Conservation (phyloP, 2,888 invertebrate genomes). For the Hypsopygia costalis region DNA sequence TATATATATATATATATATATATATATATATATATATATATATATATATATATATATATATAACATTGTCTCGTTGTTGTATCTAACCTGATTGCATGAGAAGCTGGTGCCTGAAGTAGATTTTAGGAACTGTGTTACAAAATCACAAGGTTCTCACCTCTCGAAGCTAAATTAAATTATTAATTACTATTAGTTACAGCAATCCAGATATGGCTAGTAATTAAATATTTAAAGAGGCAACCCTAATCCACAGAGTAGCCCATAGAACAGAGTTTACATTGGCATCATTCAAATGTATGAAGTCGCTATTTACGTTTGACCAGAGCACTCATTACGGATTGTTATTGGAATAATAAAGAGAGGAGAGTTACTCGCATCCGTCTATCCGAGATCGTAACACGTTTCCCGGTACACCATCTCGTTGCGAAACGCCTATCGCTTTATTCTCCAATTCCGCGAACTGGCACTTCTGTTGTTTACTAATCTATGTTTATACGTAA, state of each 20-base stretch:
- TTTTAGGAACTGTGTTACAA: no score
- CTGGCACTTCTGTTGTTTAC: slow-evolving; percentile 73
- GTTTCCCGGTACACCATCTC: slow-evolving; percentile 58
- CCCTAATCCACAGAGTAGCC: slow-evolving; percentile 63
- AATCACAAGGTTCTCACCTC: no score
- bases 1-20: no score
- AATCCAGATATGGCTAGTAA: background rate
- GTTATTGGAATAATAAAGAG: slow-evolving; percentile 81
- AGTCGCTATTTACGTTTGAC: slow-evolving; percentile 79
- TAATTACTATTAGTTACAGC: no score
- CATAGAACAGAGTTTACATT: slow-evolving; percentile 71
- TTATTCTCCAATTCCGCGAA: slow-evolving; percentile 71
- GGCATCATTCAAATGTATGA: slow-evolving; percentile 78
- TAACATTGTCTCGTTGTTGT: no score
- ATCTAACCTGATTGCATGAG: no score
- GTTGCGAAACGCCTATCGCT: slow-evolving; percentile 71
- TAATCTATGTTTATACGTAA: slow-evolving; percentile 62
- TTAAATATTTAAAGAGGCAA: slow-evolving; percentile 22
- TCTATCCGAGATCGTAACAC: slow-evolving; percentile 62
- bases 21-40: no score
- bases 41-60: no score
- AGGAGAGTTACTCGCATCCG: slow-evolving; percentile 66
- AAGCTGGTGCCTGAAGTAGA: no score
- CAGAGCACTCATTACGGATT: slow-evolving; percentile 79
- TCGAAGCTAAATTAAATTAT: no score